Conservation (phyloP, 2,113 vertebrate species). For the Rhizomys pruinosus region DNA sequence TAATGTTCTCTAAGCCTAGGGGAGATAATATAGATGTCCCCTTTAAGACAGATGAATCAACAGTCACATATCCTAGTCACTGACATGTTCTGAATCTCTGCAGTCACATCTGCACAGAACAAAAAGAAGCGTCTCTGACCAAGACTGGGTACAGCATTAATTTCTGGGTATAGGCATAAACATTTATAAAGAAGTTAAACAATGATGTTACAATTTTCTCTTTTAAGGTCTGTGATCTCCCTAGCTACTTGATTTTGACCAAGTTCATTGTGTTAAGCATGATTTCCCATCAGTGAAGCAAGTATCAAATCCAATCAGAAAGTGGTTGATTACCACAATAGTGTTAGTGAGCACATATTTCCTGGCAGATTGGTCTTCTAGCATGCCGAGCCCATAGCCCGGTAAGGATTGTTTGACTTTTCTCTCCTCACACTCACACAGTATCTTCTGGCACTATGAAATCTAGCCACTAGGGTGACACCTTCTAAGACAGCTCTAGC, state of each 20-base stretch:
- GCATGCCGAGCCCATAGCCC: neutral
- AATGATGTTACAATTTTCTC: neutral
- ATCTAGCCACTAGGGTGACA: neutral
- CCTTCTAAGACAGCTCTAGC: neutral
- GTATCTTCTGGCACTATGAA: neutral
- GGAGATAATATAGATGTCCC: neutral
- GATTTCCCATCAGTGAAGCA: neutral
- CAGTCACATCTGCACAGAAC: neutral
- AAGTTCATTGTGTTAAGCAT: neutral
- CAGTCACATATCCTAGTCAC: neutral
- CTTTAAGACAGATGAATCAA: neutral
- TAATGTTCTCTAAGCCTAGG: neutral
- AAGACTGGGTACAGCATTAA: neutral
- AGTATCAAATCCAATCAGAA: neutral
- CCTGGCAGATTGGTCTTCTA: neutral
- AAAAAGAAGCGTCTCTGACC: neutral
- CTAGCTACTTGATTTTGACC: neutral
- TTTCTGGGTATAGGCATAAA: neutral
- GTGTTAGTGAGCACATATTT: neutral
- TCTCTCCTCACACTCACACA: neutral
- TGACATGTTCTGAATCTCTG: neutral
- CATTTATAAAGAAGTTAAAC: neutral
- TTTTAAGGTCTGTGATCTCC: fast-evolving
- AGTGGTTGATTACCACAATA: neutral
- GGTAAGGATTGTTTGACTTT: neutral